Evolutionary conservation across 2,888 invertebrate genomes (phyloP).

Genomic region (Pandemis heparana): DNA sequence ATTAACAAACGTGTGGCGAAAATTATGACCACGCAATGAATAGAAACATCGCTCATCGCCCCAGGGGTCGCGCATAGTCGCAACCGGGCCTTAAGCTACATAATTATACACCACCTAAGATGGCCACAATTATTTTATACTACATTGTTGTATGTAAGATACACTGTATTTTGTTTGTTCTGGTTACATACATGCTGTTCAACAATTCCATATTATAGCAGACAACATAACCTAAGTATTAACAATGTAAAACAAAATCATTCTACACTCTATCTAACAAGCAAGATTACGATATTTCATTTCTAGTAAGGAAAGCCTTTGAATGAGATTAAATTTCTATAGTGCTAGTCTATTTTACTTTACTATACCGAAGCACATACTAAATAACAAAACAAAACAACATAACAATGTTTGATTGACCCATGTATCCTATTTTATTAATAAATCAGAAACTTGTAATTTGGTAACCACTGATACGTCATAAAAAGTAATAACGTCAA

Average conservation of each 20-base stretch:
- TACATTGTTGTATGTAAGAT: too few relatives aligned
- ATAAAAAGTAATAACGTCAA: too few relatives aligned
- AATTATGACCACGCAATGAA: too few relatives aligned
- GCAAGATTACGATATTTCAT: conserved; percentile 19
- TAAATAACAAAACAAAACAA: neutral
- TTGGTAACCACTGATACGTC: too few relatives aligned
- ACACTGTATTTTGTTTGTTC: neutral
- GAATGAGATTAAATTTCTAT: neutral
- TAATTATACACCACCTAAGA: too few relatives aligned
- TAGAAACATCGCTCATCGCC: too few relatives aligned
- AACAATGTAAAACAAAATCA: neutral
- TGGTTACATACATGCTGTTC: neutral
- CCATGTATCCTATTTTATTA: too few relatives aligned
- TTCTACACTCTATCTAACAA: conserved; percentile 15
- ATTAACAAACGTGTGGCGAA: too few relatives aligned
- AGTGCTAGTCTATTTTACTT: neutral
- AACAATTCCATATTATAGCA: conserved; percentile 8
- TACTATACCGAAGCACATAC: neutral
- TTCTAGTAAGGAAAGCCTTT: conserved; percentile 10
- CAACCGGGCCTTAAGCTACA: too few relatives aligned
- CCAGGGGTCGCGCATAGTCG: too few relatives aligned
- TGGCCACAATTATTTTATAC: neutral
- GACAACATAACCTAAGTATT: conserved; percentile 12
- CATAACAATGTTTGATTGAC: neutral
- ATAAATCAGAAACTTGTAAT: too few relatives aligned